Base-by-base conservation (phyloP, 1,140 invertebrate genomes). In the Orussus abietinus region DNA sequence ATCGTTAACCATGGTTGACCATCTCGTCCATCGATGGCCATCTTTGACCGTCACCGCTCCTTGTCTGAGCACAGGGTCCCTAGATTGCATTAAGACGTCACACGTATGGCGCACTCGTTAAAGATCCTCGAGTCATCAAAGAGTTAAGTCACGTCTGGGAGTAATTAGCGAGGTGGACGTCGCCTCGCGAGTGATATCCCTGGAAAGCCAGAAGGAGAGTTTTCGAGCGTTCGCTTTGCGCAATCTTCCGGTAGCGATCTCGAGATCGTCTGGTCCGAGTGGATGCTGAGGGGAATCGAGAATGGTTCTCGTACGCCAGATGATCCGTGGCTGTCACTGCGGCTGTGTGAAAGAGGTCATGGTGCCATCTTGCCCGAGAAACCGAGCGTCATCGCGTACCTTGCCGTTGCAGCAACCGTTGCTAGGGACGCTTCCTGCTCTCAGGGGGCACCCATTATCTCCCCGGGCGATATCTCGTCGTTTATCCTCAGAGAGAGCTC, bases 331-430 rank as follows among this genome's bases (percentile, higher is more conserved):
- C 41, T 49, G 55, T 58, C 52, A 49, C 36, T 50, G 47, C 36
- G 50, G 47, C 42, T 57, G 49, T 53, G 53, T 46, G 51, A 58
- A 60, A 58, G 55, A 32, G 55, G 55, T 56, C 45, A 58, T 25
- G 31, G 43, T 55, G 50, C 44, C 50, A 40, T 39, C 28, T 22
- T n/a, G n/a, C n/a, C n/a, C n/a, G n/a, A n/a, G n/a, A n/a, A n/a
- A n/a, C n/a, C n/a, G n/a, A n/a, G n/a, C n/a, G n/a, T n/a, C n/a
- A n/a, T n/a, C n/a, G n/a, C n/a, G n/a, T n/a, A n/a, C n/a, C n/a
- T n/a, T n/a, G n/a, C n/a, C n/a, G n/a, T n/a, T n/a, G n/a, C n/a
- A n/a, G n/a, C n/a, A n/a, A n/a, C n/a, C n/a, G n/a, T n/a, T n/a
- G n/a, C n/a, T n/a, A n/a, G n/a, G n/a, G n/a, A n/a, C n/a, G n/a